These are phyloP conservation scores for Oryzias dopingdopingensis DNA, from an alignment of 2,797 vertebrate genomes.

Conservation along the genomic window DNA sequence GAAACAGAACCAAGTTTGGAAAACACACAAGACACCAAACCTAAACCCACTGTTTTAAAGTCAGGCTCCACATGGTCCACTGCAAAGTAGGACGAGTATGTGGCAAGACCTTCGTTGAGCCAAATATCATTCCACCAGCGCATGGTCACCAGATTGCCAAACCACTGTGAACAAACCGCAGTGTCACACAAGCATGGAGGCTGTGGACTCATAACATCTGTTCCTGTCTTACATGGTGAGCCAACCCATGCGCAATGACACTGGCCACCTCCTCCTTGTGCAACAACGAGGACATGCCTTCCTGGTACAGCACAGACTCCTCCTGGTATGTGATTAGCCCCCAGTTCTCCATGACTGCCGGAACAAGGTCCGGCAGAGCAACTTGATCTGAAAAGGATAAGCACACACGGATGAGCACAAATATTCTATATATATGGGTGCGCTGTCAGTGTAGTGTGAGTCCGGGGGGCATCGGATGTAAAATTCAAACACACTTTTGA, in stretches of 20 bases:
- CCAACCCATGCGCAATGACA: constrained; percentile 74
- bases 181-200: no score
- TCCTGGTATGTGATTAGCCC: constrained; percentile 77
- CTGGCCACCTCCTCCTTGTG: constrained; percentile 53
- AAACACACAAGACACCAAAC: no score
- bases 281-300: constrained; percentile 53
- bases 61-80: constrained; percentile 45
- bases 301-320: constrained; percentile 61
- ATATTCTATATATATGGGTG: background rate
- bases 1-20: no score
- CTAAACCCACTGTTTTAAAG: constrained; percentile 64
- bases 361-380: constrained; percentile 68
- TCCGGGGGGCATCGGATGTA: no score
- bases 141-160: constrained; percentile 83
- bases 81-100: constrained; percentile 62
- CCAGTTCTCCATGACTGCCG: constrained; percentile 78
- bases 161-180: constrained; percentile 71
- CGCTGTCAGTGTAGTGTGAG: no score
- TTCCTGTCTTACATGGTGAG: constrained; percentile 74
- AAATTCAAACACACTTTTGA: no score
- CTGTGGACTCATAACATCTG: background rate
- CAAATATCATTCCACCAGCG: constrained; percentile 82
- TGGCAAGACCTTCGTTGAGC: constrained; percentile 81
- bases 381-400: constrained; percentile 69
- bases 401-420: constrained; percentile 2